These are phyloP conservation scores for Pandion haliaetus DNA, from an alignment of 2,113 vertebrate species.

Conservation along the genomic window DNA sequence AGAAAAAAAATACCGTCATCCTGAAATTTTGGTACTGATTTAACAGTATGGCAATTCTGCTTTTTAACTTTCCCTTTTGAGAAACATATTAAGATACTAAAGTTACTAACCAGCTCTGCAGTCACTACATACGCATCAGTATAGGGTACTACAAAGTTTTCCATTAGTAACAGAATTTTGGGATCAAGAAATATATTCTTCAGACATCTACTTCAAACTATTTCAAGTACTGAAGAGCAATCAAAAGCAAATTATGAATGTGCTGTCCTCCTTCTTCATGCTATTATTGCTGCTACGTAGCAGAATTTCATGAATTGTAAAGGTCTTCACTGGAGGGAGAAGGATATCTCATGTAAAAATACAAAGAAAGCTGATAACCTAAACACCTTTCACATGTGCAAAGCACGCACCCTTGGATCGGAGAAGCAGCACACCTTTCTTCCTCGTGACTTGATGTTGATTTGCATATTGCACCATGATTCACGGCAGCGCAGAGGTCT, in stretches of 20 bases:
- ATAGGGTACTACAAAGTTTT: neutral
- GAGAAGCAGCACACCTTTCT: neutral
- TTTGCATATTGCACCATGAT: neutral
- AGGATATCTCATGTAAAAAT: neutral
- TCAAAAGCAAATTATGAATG: neutral
- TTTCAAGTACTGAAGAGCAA: neutral
- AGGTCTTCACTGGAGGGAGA: neutral
- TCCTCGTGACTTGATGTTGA: neutral
- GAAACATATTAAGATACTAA: neutral
- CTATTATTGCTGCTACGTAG: neutral
- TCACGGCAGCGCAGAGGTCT: fast-evolving
- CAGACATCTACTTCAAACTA: neutral
- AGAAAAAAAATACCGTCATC: neutral
- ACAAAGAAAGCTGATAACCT: neutral
- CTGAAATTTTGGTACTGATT: neutral
- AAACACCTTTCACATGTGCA: neutral
- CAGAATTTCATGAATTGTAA: neutral
- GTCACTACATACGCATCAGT: neutral
- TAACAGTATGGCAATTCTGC: neutral
- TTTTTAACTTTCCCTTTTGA: neutral
- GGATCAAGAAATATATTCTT: neutral
- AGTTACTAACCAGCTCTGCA: neutral
- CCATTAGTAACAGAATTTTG: neutral
- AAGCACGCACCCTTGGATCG: neutral
- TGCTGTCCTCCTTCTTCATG: neutral